These are phyloP conservation scores for Schizotus pectinicornis DNA, from an alignment of 2,888 invertebrate species.

Conservation along the genomic window DNA sequence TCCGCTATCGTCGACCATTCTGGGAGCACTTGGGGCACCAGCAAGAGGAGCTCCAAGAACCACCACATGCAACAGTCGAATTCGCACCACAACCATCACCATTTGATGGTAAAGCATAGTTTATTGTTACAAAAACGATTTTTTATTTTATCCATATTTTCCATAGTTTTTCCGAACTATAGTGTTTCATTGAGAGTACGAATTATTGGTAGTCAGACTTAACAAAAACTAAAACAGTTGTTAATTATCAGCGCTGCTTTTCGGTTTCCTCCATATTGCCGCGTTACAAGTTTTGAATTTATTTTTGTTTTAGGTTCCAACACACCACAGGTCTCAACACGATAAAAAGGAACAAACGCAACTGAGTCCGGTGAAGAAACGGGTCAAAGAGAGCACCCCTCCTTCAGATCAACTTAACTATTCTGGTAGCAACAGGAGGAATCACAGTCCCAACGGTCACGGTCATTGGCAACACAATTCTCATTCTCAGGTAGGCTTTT, in stretches of 20 bases:
- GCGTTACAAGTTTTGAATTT: no score
- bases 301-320: slow-evolving; percentile 34
- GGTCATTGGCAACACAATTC: slow-evolving; percentile 58
- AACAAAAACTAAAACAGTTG: no score
- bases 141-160: no score
- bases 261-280: no score
- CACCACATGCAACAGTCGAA: slow-evolving; percentile 67
- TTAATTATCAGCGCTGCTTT: no score
- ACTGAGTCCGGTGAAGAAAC: slow-evolving; percentile 94
- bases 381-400: slow-evolving; percentile 95
- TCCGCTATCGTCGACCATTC: slow-evolving; percentile 63
- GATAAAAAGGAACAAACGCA: slow-evolving; percentile 89
- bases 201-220: no score
- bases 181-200: no score
- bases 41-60: slow-evolving; percentile 63
- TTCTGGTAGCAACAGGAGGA: slow-evolving; percentile 43
- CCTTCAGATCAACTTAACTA: slow-evolving; percentile 64
- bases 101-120: slow-evolving; percentile 47
- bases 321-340: slow-evolving; percentile 59
- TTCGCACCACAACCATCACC: slow-evolving; percentile 60
- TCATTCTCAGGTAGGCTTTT: slow-evolving; percentile 48
- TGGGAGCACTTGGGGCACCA: slow-evolving; percentile 53
- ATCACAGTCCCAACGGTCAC: slow-evolving; percentile 51
- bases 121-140: no score
- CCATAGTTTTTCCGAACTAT: no score